Evolutionary conservation across 2,797 vertebrate genomes (phyloP), one percentile per base, ranked within the genome.

Genomic region (Rachycentron canadum): DNA sequence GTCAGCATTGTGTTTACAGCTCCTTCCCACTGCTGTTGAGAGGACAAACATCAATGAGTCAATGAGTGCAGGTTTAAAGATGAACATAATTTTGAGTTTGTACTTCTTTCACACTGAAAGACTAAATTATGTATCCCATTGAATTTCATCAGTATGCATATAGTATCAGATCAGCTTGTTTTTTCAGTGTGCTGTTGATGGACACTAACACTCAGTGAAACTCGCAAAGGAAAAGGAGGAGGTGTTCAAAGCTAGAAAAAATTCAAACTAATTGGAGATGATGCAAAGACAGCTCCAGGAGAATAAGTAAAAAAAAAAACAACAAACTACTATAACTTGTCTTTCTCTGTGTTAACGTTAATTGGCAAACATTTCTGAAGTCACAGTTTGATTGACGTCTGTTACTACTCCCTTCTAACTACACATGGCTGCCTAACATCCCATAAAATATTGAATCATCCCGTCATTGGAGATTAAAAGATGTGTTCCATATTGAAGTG

Each of bases 91-190:
- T 66, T 53, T 3, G 55, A 34, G 9, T 72, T 72, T 77, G 36
- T 21, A 30, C 26, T 12, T 55, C 49, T 53, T 34, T 65, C 7
- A 19, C 40, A n/a, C 30, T 25, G 34, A 70, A 56, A 59, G 14
- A 38, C 63, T 61, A 25, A 64, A 81, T 80, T 25, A 81, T 68
- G 26, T 25, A 75, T 55, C 32, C 32, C 32, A 10, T 52, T 62
- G 5, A 30, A 36, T 77, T 70, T 25, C 41, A 66, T 70, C 30
- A 9, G 70, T 28, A 52, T 58, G 67, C 58, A 32, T 66, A 52
- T 6, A 19, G 16, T 21, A 65, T 49, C 60, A 36, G 14, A 64
- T 57, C 41, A 67, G 49, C 36, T 34, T 36, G 28, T 47, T 60
- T 69, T 59, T n/a, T 72, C 0, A 55, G 19, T 3, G 23, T 0